phyloP scores from a whole-genome alignment of 2,113 vertebrate species.

The Agapornis roseicollis region DNA sequence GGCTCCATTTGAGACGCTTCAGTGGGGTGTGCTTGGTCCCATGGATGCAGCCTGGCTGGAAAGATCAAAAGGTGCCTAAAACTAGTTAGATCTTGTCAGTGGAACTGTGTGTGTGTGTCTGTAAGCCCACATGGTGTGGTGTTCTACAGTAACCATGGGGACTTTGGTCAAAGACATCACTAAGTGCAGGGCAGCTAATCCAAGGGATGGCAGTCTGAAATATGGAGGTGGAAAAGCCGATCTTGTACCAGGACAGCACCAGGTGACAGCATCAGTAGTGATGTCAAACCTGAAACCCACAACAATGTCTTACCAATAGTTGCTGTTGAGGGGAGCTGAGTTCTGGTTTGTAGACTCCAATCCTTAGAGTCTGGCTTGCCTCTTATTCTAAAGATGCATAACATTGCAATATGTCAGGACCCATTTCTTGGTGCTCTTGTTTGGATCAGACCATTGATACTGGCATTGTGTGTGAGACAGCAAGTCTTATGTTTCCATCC shows the following conservation, averaged over 20 bases:
- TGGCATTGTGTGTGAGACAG: fast-evolving
- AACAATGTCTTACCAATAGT: not conserved
- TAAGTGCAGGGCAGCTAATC: not conserved
- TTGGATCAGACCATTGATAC: not conserved
- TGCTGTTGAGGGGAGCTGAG: not conserved
- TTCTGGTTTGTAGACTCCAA: not conserved
- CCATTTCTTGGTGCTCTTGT: not conserved
- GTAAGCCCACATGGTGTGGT: fast-evolving
- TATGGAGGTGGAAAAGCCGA: not conserved
- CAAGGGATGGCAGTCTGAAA: not conserved
- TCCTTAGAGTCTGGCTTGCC: not conserved
- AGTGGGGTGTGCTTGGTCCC: not conserved
- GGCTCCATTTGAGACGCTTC: not conserved
- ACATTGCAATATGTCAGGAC: not conserved
- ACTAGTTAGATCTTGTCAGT: not conserved
- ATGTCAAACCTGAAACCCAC: not conserved
- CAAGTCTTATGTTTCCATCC: not conserved
- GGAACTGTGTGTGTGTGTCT: not conserved
- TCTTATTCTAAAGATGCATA: not conserved
- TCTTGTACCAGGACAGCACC: not conserved
- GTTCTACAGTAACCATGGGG: fast-evolving
- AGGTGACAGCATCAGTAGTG: not conserved
- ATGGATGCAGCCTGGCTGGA: not conserved
- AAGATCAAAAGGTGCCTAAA: not conserved
- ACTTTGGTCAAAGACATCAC: not conserved